Base-by-base conservation (phyloP, 1,140 invertebrate genomes). In the Drosophila sp. region DNA sequence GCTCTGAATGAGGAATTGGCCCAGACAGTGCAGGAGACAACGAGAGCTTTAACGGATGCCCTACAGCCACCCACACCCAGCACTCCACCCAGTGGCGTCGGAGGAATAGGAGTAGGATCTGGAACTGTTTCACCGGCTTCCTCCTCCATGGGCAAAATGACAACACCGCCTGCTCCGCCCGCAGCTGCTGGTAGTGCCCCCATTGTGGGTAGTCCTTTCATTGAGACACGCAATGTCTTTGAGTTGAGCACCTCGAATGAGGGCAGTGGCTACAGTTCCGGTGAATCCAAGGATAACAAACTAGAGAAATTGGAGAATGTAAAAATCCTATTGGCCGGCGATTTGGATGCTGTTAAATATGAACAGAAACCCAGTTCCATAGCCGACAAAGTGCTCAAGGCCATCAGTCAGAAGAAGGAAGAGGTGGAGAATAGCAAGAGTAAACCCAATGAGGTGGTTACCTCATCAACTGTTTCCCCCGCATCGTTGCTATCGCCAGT, bases 321-420 rank as follows among this genome's bases (percentile, higher is more conserved):
- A 0, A 91, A 92, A 57, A 92, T 91, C 3, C 44, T 92, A 25
- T 56, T 91, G 11, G 80, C 85, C 0, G 91, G 91, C 10, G 90
- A 92, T 60, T 66, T 92, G 8, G 90, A 87, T 30, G 87, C 87
- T 0, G 76, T 82, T 3, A 92, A 89, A 58, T 83, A 86, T 41
- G 91, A 92, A 47, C 91, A 90, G 29, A 91, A 91, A 50, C 77
- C 90, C 25, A 93, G 93, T 10, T 94, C 94, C 58, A 94, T 94
- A 73, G 94, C 94, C 3, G 94, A 94, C 69, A 94, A 94, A 84
- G 91, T 94, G 3, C 90, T 94, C 3, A 93, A 94, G 83, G 94
- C 93, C 3, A 90, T 92, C 1, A 79, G 93, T 92, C 79, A 94
- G 92, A 84, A 94, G 67, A 92, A 92, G 64, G 89, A 92, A 65